Evolutionary conservation across 2,888 invertebrate genomes (phyloP).

Genomic region (Drosophila pseudotakahashii): DNA sequence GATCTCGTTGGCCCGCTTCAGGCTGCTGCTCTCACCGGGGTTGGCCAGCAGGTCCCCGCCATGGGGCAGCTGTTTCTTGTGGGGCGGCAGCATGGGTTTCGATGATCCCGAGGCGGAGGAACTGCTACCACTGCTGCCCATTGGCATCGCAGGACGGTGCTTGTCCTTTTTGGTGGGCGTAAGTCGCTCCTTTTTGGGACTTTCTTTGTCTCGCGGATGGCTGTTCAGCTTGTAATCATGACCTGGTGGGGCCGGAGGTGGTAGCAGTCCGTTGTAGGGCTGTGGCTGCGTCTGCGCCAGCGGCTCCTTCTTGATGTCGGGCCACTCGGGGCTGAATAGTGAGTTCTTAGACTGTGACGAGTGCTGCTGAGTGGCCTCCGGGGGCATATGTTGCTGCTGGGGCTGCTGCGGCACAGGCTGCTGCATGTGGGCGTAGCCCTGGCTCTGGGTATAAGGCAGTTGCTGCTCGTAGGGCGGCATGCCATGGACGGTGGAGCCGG

Average conservation of each 20-base stretch:
- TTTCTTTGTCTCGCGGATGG: slow-evolving; percentile 75
- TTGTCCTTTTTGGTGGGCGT: slow-evolving; percentile 83
- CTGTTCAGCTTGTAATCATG: slow-evolving; percentile 66
- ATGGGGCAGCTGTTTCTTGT: slow-evolving; percentile 60
- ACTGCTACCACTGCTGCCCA: slow-evolving; percentile 21
- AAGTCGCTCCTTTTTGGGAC: slow-evolving; percentile 82
- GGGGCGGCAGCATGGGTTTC: slow-evolving; percentile 66
- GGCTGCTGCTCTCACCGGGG: slow-evolving; percentile 47
- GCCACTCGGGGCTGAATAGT: slow-evolving; percentile 84
- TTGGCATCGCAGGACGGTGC: slow-evolving; percentile 64
- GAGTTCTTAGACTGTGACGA: slow-evolving; percentile 65
- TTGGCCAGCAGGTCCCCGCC: slow-evolving; percentile 53
- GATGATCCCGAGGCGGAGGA: slow-evolving; percentile 33
- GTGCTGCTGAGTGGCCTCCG: slow-evolving; percentile 41
- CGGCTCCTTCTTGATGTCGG: slow-evolving; percentile 76
- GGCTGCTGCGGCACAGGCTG: slow-evolving; percentile 53
- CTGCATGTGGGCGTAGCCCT: slow-evolving; percentile 66
- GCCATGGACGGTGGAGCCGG: slow-evolving; percentile 75
- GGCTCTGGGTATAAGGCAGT: slow-evolving; percentile 66
- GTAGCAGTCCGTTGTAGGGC: slow-evolving; percentile 60
- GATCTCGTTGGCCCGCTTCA: slow-evolving; percentile 77
- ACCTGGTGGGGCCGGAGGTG: slow-evolving; percentile 63
- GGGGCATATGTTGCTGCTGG: slow-evolving; percentile 48
- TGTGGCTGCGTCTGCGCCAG: slow-evolving; percentile 26
- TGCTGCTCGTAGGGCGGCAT: slow-evolving; percentile 68